phyloP scores from a whole-genome alignment of 2,797 vertebrate species.

The Clarias pachynema region DNA sequence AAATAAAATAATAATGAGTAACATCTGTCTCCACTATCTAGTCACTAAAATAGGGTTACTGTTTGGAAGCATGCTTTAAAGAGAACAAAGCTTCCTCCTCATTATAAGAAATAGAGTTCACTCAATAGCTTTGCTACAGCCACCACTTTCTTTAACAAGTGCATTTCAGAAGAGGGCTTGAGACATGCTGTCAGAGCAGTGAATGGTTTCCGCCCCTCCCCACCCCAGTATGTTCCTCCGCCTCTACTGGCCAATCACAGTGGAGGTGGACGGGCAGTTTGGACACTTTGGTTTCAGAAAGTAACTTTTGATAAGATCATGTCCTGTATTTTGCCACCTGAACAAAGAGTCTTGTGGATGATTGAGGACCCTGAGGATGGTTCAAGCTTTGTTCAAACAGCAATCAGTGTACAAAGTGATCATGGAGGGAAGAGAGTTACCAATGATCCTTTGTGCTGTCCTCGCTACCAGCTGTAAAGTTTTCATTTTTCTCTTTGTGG shows the following conservation, averaged over 20 bases:
- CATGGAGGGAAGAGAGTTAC: too few relatives aligned
- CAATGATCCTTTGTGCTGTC: too few relatives aligned
- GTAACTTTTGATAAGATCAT: background rate
- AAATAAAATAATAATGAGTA: background rate
- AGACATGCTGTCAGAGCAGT: constrained; percentile 9
- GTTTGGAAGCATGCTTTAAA: background rate
- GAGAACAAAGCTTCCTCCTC: background rate
- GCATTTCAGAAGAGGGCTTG: background rate
- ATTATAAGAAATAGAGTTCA: background rate
- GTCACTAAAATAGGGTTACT: background rate
- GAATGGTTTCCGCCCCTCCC: constrained; percentile 8
- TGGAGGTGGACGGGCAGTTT: constrained; percentile 17
- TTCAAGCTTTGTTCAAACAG: too few relatives aligned
- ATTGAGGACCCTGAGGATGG: too few relatives aligned
- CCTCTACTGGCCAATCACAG: constrained; percentile 28
- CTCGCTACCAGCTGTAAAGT: too few relatives aligned
- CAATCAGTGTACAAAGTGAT: too few relatives aligned
- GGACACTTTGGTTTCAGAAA: constrained; percentile 20
- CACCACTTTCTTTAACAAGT: background rate
- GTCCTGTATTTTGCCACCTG: too few relatives aligned
- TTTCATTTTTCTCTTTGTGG: too few relatives aligned
- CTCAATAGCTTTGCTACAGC: background rate
- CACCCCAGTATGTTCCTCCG: constrained; percentile 13
- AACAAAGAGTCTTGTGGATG: too few relatives aligned
- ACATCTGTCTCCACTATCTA: background rate